Base-by-base conservation (phyloP, 2,113 vertebrate genomes). In the Eidolon helvum region DNA sequence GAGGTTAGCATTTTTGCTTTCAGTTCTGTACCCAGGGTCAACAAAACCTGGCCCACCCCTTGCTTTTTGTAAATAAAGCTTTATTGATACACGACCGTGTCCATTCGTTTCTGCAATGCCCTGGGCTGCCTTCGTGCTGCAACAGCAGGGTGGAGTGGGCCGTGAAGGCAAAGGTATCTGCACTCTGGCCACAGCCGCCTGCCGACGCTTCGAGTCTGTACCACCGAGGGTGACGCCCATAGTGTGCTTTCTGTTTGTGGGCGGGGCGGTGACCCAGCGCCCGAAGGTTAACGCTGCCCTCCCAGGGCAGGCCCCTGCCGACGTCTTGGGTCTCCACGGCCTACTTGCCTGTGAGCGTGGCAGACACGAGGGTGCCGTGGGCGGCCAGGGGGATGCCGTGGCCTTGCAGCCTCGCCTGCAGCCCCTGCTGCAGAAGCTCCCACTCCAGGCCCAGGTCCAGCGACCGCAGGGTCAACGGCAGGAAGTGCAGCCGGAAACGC, bases 361-460 rank as follows among this genome's bases (percentile, higher is more conserved):
- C 99, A 4, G 99, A 96, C 43, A 93, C 96, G 61, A 99, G 99
- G n/a, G 98, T 98, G 89, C 99, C 99, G 0, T 99, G 99, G 92
- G 98, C 59, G 1, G 98, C 98, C 94, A 99, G 94, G 71, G 98
- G 83, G 21, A 99, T 90, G 0, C 98, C 98, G 0, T 95, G 98
- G 33, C 96, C 97, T 2, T 87, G 97, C 91, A 99, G 97, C 1
- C 98, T 95, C 0, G 98, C 97, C 0, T 89, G 96, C 84, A 99
- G 97, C 0, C 99, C 99, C 0, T 59, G 96, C 71, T 98, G 98
- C 93, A 99, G 94, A 6, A 99, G 77, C 48, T 99, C 98, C 96
- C 98, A 99, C 85, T 99, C 98, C 91, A 97, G 55, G 11, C 48
- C 0, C 0, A 97, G 95, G 97, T 77, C 99, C 97, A 83, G 98